Evolutionary conservation across 2,113 vertebrate genomes (phyloP).

Genomic region (Ctenodactylus gundi): DNA sequence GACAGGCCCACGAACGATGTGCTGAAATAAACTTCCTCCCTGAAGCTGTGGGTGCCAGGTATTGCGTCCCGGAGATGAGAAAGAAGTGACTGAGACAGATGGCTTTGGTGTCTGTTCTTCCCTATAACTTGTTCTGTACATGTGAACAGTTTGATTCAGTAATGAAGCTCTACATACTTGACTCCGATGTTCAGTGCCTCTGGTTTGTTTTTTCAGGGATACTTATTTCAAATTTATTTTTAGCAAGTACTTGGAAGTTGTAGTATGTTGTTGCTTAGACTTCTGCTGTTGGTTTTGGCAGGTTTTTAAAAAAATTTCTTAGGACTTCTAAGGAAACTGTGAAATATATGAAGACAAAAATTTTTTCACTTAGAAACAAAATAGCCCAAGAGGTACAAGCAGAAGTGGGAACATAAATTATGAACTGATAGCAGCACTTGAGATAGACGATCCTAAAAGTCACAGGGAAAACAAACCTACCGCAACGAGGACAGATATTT

Average conservation of each 20-base stretch:
- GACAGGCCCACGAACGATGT: no score
- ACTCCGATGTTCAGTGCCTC: rapidly evolving
- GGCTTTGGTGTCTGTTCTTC: neutral
- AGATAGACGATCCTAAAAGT: neutral
- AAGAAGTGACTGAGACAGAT: no score
- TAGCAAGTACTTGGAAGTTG: neutral
- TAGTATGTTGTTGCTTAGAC: neutral
- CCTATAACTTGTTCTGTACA: neutral
- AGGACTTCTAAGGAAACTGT: neutral
- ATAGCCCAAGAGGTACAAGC: neutral
- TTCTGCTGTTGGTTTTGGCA: neutral
- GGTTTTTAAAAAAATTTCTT: neutral
- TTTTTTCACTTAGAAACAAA: neutral
- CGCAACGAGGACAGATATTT: neutral
- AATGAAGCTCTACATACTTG: neutral
- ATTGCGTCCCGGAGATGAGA: no score
- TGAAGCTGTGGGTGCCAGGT: no score
- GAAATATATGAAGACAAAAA: neutral
- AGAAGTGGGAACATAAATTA: neutral
- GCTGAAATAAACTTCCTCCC: no score
- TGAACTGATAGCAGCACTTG: neutral
- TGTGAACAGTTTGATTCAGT: neutral
- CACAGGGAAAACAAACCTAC: neutral
- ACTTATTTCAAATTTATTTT: constrained; percentile 5
- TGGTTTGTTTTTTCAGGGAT: neutral